Evolutionary conservation across 2,113 vertebrate species (phyloP).

Genomic region (Daboia siamensis): DNA sequence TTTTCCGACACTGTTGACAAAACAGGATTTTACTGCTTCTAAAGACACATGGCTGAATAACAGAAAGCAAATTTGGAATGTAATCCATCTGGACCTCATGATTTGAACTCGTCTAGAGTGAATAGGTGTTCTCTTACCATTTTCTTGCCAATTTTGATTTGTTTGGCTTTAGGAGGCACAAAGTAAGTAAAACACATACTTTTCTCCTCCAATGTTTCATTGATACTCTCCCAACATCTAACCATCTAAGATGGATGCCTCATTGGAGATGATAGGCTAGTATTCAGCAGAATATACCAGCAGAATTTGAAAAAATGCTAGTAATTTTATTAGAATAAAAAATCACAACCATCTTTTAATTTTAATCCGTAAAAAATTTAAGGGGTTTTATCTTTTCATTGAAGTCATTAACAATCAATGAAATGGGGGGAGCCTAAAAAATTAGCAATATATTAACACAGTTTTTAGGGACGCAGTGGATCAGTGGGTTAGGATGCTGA

Average conservation of each 20-base stretch:
- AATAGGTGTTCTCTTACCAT: too few relatives aligned
- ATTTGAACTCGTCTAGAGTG: too few relatives aligned
- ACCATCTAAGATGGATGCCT: neutral
- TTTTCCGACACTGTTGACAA: neutral
- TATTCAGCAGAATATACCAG: neutral
- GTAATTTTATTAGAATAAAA: neutral
- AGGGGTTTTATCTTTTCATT: neutral
- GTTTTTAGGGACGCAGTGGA: neutral
- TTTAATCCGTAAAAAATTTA: slow-evolving; percentile 25
- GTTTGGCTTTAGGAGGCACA: neutral
- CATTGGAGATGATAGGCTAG: neutral
- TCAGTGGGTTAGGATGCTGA: too few relatives aligned
- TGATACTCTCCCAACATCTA: neutral
- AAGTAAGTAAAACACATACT: neutral
- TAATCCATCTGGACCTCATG: too few relatives aligned
- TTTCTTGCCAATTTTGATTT: too few relatives aligned
- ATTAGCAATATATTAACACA: neutral
- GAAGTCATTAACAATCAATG: neutral
- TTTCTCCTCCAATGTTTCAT: neutral
- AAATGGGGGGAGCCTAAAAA: neutral
- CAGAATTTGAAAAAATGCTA: too few relatives aligned
- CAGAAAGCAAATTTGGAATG: neutral
- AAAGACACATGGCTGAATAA: neutral
- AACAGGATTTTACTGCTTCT: neutral
- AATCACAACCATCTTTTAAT: neutral